Conservation (phyloP, 2,797 vertebrate species). For the Cacajao melanocephalus region DNA sequence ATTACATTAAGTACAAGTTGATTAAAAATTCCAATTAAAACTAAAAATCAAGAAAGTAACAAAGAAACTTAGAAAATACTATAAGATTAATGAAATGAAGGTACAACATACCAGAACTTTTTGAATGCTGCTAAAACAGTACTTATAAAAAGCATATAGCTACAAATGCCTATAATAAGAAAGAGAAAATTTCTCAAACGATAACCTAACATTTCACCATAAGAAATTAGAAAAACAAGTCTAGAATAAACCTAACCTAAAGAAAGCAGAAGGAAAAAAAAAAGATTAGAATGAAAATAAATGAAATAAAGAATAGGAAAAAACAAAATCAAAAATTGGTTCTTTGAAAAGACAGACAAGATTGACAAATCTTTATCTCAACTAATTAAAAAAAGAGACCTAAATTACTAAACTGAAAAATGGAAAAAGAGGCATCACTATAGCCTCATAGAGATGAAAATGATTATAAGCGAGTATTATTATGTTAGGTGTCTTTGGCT, state of each 20-base stretch:
- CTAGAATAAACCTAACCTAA: neutral
- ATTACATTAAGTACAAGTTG: neutral
- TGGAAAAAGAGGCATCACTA: neutral
- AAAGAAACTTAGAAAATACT: neutral
- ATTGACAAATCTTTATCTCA: neutral
- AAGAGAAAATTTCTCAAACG: neutral
- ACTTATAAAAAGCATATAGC: neutral
- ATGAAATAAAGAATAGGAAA: neutral
- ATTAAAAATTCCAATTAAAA: neutral
- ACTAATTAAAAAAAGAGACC: neutral
- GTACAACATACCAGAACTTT: neutral
- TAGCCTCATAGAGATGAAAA: neutral
- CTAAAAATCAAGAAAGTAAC: neutral
- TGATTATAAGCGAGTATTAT: neutral
- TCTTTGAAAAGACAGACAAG: neutral
- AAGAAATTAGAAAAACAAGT: neutral
- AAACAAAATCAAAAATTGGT: neutral
- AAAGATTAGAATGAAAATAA: neutral
- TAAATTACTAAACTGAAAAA: neutral
- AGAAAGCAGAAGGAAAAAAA: neutral
- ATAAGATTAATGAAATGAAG: neutral
- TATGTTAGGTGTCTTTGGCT: neutral
- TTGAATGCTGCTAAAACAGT: neutral
- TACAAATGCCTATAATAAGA: neutral
- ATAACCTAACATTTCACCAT: neutral